Conservation (phyloP, 2,797 vertebrate species). For the Natrix natrix region DNA sequence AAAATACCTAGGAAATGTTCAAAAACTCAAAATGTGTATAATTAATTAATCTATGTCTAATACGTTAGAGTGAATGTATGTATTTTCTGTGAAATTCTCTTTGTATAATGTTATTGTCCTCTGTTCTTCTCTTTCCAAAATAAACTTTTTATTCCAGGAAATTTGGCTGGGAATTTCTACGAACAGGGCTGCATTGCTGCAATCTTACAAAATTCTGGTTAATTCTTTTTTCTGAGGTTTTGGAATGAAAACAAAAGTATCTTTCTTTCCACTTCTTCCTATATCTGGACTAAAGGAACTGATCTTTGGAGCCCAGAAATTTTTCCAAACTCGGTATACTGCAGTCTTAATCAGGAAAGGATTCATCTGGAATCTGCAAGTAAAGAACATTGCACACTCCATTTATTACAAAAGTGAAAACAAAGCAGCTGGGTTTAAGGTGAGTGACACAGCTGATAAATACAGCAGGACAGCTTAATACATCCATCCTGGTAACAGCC, state of each 20-base stretch:
- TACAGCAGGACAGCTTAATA: neutral
- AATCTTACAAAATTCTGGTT: neutral
- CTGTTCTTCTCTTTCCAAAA: neutral
- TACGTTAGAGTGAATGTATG: neutral
- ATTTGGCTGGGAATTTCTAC: neutral
- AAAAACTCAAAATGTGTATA: neutral
- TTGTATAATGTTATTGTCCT: neutral
- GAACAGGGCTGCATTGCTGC: neutral
- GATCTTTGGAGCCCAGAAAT: neutral
- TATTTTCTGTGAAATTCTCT: neutral
- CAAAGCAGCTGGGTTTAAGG: neutral
- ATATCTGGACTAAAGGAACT: neutral
- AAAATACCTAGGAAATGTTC: neutral
- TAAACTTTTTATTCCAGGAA: neutral
- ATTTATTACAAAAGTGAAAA: neutral
- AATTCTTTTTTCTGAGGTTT: neutral
- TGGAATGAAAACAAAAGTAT: neutral
- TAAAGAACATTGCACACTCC: neutral
- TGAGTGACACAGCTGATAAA: neutral
- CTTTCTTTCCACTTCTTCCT: neutral
- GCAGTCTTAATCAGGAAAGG: neutral
- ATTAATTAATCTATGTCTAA: neutral
- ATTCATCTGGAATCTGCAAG: neutral
- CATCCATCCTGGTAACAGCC: neutral
- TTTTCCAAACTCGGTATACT: neutral